These are phyloP conservation scores for Zaprionus davidi DNA, from an alignment of 1,140 invertebrate genomes.

Conservation along the genomic window DNA sequence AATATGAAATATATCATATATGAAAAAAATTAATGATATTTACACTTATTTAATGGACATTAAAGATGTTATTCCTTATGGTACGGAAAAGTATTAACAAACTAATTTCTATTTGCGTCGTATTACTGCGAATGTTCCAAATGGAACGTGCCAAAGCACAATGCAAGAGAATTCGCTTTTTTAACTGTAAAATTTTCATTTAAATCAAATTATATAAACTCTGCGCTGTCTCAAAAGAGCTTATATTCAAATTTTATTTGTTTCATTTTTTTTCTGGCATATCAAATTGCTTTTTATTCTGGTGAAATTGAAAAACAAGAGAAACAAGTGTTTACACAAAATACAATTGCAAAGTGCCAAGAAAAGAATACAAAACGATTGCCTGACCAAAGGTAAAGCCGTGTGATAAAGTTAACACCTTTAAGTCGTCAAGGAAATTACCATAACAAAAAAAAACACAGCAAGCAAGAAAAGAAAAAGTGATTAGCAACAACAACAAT, in stretches of 20 bases:
- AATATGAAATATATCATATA: neutral
- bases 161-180: slow-evolving; percentile 47
- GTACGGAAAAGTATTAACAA: neutral
- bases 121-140: neutral
- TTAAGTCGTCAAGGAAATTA: slow-evolving; percentile 63
- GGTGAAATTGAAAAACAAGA: slow-evolving; percentile 44
- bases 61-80: neutral
- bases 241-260: slow-evolving; percentile 15
- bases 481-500: slow-evolving; percentile 8
- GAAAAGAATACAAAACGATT: slow-evolving; percentile 24
- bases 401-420: slow-evolving; percentile 77
- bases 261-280: slow-evolving; percentile 37
- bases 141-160: slow-evolving; percentile 61
- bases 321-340: slow-evolving; percentile 70
- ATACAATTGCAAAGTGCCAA: slow-evolving; percentile 39
- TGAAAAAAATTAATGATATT: neutral
- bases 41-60: neutral
- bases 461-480: slow-evolving; percentile 25
- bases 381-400: slow-evolving; percentile 38
- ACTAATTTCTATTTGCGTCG: slow-evolving; percentile 14
- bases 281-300: slow-evolving; percentile 72
- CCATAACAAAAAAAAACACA: slow-evolving; percentile 32
- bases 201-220: slow-evolving; percentile 64
- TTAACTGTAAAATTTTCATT: slow-evolving; percentile 46
- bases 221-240: slow-evolving; percentile 33